Evolutionary conservation across 2,797 vertebrate genomes (phyloP).

Genomic region (Chelon labrosus): DNA sequence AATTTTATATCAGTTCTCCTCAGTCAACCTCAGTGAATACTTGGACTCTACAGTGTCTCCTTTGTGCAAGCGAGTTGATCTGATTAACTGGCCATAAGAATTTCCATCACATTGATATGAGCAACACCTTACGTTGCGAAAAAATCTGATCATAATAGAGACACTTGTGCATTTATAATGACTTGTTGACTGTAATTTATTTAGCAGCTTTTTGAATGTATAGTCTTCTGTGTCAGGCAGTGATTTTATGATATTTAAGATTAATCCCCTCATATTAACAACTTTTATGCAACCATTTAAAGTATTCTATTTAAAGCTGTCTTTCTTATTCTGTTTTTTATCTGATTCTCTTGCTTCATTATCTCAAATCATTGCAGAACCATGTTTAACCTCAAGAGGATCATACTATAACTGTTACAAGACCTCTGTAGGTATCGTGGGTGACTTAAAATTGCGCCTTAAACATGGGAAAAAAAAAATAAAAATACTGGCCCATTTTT

Average conservation of each 20-base stretch:
- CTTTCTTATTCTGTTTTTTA: slow-evolving; percentile 21
- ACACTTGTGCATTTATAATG: no score
- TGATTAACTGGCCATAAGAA: no score
- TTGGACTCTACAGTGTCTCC: no score
- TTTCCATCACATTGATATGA: no score
- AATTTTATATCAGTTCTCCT: no score
- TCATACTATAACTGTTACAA: slow-evolving; percentile 22
- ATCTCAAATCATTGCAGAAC: slow-evolving; percentile 38
- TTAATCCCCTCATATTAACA: not conserved
- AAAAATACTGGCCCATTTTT: slow-evolving; percentile 75
- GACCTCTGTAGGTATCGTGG: slow-evolving; percentile 22
- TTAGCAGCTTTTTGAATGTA: not conserved
- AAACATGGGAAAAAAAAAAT: slow-evolving; percentile 41
- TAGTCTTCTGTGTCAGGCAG: no score
- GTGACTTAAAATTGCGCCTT: slow-evolving; percentile 14
- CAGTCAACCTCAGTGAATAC: no score
- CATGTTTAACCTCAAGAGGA: slow-evolving; percentile 12
- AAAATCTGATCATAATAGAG: no score
- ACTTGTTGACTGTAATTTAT: not conserved
- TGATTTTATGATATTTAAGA: not conserved
- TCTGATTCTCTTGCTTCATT: slow-evolving; percentile 37
- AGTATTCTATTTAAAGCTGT: slow-evolving; percentile 12
- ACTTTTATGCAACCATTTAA: not conserved
- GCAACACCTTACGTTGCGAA: no score
- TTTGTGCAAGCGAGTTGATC: no score